Base-by-base conservation (phyloP, 2,113 vertebrate genomes). In the Catharus fuscescens region DNA sequence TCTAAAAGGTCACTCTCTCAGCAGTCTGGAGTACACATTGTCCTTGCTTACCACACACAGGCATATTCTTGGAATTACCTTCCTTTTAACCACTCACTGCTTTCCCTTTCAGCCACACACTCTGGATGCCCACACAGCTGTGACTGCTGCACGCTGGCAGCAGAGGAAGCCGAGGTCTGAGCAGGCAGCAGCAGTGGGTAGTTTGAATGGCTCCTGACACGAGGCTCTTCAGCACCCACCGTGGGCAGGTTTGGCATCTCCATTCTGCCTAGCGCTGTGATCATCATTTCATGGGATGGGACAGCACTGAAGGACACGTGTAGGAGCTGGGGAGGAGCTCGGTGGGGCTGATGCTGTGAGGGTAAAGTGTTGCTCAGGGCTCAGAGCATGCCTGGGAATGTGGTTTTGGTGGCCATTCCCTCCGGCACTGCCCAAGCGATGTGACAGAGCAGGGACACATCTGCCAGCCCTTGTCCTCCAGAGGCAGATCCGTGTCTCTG, bases 71-170 rank as follows among this genome's bases (percentile, higher is more conserved):
- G 90, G 92, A 95, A 90, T 88, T 80, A 82, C 83, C 91, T 86
- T 95, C 69, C 79, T 66, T 72, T 34, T 54, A 72, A 53, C 50
- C 2, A 0, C 74, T 69, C 8, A 18, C 82, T 59, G 70, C 73
- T 94, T 87, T 64, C 0, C 0, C 81, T 40, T 67, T 67, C 78
- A 74, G 73, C 57, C 52, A 14, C 74, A 40, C 59, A 10, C 90
- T 91, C 50, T n/a, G 88, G 95, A 79, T 93, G 96, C 93, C 92
- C 69, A 94, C 90, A 87, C 81, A 93, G 81, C 76, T 5, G 16
- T 79, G 78, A 48, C 92, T 93, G 57, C 92, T 93, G 70, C 81
- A 74, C 13, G 18, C 48, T 76, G 90, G 85, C 92, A 92, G 78
- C 85, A 79, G 36, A 42, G 21, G 65, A 91, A 88, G 85, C 54